Evolutionary conservation across 2,888 invertebrate genomes (phyloP), one percentile per base, ranked within the genome.

Genomic region (Uloborus plumipes): DNA sequence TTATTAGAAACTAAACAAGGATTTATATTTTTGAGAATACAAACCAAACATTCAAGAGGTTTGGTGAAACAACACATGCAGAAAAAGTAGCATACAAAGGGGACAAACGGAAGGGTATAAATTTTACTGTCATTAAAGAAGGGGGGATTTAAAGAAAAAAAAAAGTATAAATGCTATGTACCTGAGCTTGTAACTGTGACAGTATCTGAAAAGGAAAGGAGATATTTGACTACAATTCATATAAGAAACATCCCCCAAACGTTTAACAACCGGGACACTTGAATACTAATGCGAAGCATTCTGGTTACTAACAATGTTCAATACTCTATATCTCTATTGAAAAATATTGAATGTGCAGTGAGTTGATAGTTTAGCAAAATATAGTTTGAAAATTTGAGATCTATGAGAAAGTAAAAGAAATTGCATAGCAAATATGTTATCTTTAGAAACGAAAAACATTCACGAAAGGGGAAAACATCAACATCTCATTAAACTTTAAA

Each of bases 181-280:
- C 66, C 66, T 66, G 66, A 20, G 66, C 66, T 26, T 66, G 66
- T 69, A 58, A 69, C 58, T 69, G 55, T 13, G 69, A 69, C 39
- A 69, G 31, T 55, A 58, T 58, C 69, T 55, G 69, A 58, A 69
- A 69, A 18, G 39, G 53, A 58, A 69, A 69, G 69, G 11, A 69
- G 4, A 55, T 22, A 53, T 69, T 55, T 26, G 26, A 51, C 31
- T 16, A 14, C 3, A 16, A 64, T 59, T 26, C 59, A 59, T 22
- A 59, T 13, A 39, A 39, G 39, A n/a, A n/a, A n/a, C 9, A 39
- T 9, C 39, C 11, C 9, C 7, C 3, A 9, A 11, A 7, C 9
- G 7, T 39, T 39, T 39, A 1, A 39, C 9, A 39, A 11, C 39
- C 39, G 1, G 11, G 39, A 39, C 39, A 11, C 9, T 39, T 39